Base-by-base conservation (phyloP, 2,797 vertebrate genomes). In the Psittacula echo region DNA sequence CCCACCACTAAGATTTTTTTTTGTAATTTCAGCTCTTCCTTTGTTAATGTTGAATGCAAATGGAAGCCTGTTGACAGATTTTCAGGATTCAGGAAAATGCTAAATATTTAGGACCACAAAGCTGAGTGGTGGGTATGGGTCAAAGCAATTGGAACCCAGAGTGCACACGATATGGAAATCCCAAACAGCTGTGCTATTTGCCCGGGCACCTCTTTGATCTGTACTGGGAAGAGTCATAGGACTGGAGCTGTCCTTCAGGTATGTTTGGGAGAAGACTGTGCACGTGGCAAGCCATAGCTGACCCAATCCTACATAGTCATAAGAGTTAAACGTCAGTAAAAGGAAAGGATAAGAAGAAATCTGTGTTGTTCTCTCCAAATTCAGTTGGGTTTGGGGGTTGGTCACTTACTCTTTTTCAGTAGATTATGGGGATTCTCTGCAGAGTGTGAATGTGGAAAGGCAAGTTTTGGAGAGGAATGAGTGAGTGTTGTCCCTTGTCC, bases 301-400 rank as follows among this genome's bases (percentile, higher is more conserved):
- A 23, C 21, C 15, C 53, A 0, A 0, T 4, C 14, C 60, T 15
- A 1, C 1, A 0, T 0, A 3, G 6, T 20, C 3, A 0, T 24
- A 30, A 30, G 8, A 58, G n/a, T 58, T 24, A 34, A 58, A 24
- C 9, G 5, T 58, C 56, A 58, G 22, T 34, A 34, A 58, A 34
- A 64, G 27, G 26, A 45, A 71, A 79, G 15, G 23, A 23, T 4
- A 4, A 30, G 22, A 27, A 65, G 44, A n/a, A 73, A 71, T 15
- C 18, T 3, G 41, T 15, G 24, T 4, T 34, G 30, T 17, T 47
- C 4, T 75, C 14, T 58, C 26, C 32, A 50, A 48, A 77, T 50
- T 64, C 16, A 20, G 22, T 11, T 19, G 30, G 8, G 1, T 56
- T 67, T 19, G 6, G 23, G 34, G 3, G 3, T n/a, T 61, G 39